Evolutionary conservation across 2,113 vertebrate genomes (phyloP).

Genomic region (Coracopsis vasa): DNA sequence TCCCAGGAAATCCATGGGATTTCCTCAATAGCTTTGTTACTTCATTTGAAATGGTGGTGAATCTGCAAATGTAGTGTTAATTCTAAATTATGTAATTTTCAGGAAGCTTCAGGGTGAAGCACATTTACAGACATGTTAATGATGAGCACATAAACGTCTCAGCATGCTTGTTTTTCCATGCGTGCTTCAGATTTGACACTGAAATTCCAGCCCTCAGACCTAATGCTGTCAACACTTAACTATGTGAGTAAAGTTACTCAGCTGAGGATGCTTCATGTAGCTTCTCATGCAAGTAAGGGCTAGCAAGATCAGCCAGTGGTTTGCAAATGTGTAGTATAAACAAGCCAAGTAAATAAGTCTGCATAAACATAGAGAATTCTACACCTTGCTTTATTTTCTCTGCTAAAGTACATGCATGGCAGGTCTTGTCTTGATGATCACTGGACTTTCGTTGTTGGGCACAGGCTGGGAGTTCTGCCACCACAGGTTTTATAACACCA

Average conservation of each 20-base stretch:
- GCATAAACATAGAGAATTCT: background rate
- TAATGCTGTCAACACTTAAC: background rate
- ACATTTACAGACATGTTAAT: background rate
- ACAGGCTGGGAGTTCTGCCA: rapidly evolving
- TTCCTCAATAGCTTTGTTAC: conserved; percentile 16
- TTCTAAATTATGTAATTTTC: conserved; percentile 33
- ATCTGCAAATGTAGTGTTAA: conserved; percentile 19
- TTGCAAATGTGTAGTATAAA: background rate
- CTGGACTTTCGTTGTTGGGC: background rate
- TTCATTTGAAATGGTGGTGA: conserved; percentile 18
- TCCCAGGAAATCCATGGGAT: background rate
- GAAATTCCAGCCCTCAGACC: background rate
- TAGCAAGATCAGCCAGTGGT: background rate
- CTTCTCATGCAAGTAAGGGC: background rate
- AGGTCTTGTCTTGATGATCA: background rate
- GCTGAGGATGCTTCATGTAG: background rate
- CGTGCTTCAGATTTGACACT: background rate
- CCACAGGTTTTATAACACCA: background rate
- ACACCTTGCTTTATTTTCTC: background rate
- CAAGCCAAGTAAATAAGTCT: background rate
- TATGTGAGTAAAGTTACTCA: background rate
- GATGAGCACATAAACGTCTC: background rate
- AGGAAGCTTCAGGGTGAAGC: background rate
- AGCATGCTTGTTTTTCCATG: background rate
- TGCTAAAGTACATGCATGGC: background rate